phyloP scores from a whole-genome alignment of 2,113 vertebrate genomes.

The Seriola dumerili region DNA sequence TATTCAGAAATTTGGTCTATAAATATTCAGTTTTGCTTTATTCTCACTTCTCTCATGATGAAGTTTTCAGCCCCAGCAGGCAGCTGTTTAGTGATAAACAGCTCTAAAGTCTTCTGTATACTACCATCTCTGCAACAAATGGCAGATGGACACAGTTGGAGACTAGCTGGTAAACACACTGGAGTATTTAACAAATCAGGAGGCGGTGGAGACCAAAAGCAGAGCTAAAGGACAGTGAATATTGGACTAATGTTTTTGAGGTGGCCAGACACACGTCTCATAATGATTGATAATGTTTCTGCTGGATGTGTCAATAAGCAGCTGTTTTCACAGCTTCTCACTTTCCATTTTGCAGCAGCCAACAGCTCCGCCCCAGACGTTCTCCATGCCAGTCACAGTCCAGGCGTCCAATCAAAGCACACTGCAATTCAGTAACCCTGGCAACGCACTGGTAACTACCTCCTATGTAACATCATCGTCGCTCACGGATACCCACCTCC shows the following conservation, averaged over 20 bases:
- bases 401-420: conserved; percentile 93
- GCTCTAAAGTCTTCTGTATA: background rate
- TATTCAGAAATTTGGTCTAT: too few relatives aligned
- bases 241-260: too few relatives aligned
- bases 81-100: too few relatives aligned
- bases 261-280: too few relatives aligned
- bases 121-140: background rate
- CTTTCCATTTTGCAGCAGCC: conserved; percentile 85
- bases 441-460: conserved; percentile 93
- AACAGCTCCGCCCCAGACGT: conserved; percentile 93
- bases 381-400: conserved; percentile 97
- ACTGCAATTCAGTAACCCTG: conserved; percentile 95
- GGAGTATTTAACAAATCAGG: background rate
- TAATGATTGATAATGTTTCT: background rate
- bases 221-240: too few relatives aligned
- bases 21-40: too few relatives aligned
- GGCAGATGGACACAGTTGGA: too few relatives aligned
- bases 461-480: conserved; percentile 94
- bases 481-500: conserved; percentile 93
- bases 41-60: too few relatives aligned
- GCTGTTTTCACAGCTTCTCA: conserved; percentile 3
- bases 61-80: too few relatives aligned
- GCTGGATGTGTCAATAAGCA: conserved; percentile 1
- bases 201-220: background rate
- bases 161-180: too few relatives aligned